phyloP scores from a whole-genome alignment of 2,113 vertebrate species.

The Siniperca chuatsi region DNA sequence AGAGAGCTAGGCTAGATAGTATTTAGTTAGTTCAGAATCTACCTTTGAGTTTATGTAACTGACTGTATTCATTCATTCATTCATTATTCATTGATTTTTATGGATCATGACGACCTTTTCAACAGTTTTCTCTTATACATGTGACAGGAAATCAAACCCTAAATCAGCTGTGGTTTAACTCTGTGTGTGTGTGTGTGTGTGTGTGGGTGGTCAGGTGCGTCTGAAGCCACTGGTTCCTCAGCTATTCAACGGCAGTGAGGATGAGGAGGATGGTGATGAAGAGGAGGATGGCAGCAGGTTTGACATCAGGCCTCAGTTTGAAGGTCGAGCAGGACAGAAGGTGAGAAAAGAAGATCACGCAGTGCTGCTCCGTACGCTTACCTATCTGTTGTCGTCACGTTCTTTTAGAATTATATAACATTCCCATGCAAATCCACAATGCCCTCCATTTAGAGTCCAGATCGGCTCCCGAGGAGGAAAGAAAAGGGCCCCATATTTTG shows the following conservation, averaged over 20 bases:
- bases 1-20: neutral
- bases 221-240: constrained; percentile 65
- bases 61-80: neutral
- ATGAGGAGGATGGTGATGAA: constrained; percentile 84
- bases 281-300: constrained; percentile 83
- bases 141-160: neutral
- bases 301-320: constrained; percentile 93
- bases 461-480: too few species aligned
- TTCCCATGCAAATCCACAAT: neutral
- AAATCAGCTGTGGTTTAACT: neutral
- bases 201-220: constrained; percentile 20
- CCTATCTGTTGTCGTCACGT: neutral
- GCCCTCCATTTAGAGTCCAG: too few species aligned
- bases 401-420: neutral
- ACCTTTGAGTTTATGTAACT: neutral
- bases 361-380: neutral
- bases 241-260: constrained; percentile 89
- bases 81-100: too few species aligned
- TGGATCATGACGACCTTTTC: too few species aligned
- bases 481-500: neutral
- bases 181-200: constrained; percentile 24
- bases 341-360: constrained; percentile 72
- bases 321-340: constrained; percentile 94
- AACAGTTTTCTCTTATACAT: neutral
- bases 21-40: neutral